These are phyloP conservation scores for Netelia virgata DNA, from an alignment of 2,888 invertebrate species.

Conservation along the genomic window DNA sequence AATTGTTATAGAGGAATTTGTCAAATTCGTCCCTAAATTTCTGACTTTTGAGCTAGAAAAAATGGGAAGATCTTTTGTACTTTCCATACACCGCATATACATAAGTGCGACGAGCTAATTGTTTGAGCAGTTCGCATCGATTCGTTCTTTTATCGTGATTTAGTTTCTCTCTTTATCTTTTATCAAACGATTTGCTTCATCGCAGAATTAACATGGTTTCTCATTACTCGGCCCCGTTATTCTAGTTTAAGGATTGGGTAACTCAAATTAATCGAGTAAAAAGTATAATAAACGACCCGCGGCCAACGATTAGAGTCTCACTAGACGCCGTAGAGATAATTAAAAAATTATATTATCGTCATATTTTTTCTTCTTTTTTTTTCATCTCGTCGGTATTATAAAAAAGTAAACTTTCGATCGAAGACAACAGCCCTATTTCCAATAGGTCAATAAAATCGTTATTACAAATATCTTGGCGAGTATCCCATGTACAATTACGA, in stretches of 20 bases:
- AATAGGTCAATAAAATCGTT: constrained; percentile 79
- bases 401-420: constrained; percentile 81
- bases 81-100: constrained; percentile 74
- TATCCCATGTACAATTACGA: constrained; percentile 71
- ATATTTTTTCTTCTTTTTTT: constrained; percentile 20
- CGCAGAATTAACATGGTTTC: constrained; percentile 11
- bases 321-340: constrained; percentile 34
- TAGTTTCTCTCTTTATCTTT: neutral
- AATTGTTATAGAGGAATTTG: constrained; percentile 51
- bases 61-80: constrained; percentile 79
- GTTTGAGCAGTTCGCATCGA: constrained; percentile 74
- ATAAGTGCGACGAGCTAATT: constrained; percentile 65
- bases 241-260: constrained; percentile 17
- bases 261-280: constrained; percentile 39
- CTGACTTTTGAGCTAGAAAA: constrained; percentile 44
- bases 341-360: constrained; percentile 75
- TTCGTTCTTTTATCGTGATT: constrained; percentile 19
- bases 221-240: constrained; percentile 22
- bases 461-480: constrained; percentile 76
- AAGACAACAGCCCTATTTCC: constrained; percentile 80
- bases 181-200: constrained; percentile 20
- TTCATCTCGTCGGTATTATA: constrained; percentile 72
- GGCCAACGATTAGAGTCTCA: constrained; percentile 37
- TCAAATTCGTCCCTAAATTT: constrained; percentile 27
- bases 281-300: constrained; percentile 22